These are phyloP conservation scores for Patella caerulea DNA, from an alignment of 2,888 invertebrate species.

Conservation along the genomic window DNA sequence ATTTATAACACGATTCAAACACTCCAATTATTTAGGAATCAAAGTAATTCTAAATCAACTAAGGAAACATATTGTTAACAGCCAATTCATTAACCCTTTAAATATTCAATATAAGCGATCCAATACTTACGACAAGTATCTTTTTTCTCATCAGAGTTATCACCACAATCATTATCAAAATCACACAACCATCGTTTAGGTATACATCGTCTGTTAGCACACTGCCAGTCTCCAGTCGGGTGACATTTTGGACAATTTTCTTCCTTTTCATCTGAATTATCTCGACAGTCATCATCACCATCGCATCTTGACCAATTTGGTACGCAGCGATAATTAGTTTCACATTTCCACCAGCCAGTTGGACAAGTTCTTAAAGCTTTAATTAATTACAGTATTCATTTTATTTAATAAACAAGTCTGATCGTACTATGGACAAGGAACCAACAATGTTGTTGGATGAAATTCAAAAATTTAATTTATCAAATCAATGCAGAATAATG, in stretches of 20 bases:
- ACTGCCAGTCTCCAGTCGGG: slow-evolving; percentile 90
- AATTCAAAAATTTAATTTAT: too few relatives aligned
- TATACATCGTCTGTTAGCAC: slow-evolving; percentile 90
- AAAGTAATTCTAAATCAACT: too few relatives aligned
- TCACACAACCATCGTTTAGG: slow-evolving; percentile 80
- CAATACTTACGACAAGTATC: slow-evolving; percentile 57
- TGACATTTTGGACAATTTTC: slow-evolving; percentile 93
- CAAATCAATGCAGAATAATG: too few relatives aligned
- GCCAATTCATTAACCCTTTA: too few relatives aligned
- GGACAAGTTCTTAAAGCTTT: slow-evolving; percentile 89
- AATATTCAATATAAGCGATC: too few relatives aligned
- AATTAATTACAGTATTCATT: neutral
- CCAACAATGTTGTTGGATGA: too few relatives aligned
- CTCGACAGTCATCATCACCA: slow-evolving; percentile 96
- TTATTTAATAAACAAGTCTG: too few relatives aligned
- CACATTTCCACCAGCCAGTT: slow-evolving; percentile 95
- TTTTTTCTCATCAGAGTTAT: slow-evolving; percentile 82
- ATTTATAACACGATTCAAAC: too few relatives aligned
- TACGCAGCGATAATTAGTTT: slow-evolving; percentile 94
- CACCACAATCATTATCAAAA: slow-evolving; percentile 97
- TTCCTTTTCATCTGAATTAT: slow-evolving; percentile 92
- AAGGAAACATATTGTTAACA: too few relatives aligned
- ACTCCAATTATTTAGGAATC: too few relatives aligned
- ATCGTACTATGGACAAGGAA: too few relatives aligned
- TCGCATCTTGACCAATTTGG: slow-evolving; percentile 99